Conservation (phyloP, 2,113 vertebrate genomes). For the Uropsilus gracilis region DNA sequence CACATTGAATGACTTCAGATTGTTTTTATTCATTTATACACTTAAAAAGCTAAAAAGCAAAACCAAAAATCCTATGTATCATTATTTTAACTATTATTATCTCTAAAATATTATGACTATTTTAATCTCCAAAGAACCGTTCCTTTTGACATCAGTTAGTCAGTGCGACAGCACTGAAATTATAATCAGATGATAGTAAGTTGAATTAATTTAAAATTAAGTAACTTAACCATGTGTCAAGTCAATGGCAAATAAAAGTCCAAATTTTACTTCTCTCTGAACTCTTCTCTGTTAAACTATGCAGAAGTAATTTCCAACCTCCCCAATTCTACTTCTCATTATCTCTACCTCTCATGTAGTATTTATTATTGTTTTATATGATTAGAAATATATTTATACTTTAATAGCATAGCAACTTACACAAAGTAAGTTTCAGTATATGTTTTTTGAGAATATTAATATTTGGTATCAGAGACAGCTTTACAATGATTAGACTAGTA, state of each 20-base stretch:
- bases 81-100: no score
- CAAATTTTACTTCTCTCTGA: neutral
- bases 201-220: conserved; percentile 25
- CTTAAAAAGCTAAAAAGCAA: neutral
- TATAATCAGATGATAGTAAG: neutral
- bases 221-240: neutral
- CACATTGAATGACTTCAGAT: neutral
- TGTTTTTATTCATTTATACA: neutral
- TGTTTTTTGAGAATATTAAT: neutral
- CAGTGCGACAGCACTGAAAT: neutral
- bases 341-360: neutral
- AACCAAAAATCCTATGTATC: neutral
- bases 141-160: neutral
- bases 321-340: neutral
- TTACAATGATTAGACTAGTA: neutral
- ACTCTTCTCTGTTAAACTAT: neutral
- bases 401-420: neutral
- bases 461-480: neutral
- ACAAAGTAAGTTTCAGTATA: conserved; percentile 21
- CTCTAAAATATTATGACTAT: neutral
- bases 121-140: neutral
- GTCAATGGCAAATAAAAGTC: neutral
- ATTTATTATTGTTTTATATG: conserved; percentile 30
- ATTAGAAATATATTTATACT: neutral
- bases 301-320: neutral